Percentiles rank a stretch among this genome's conserved stretches.
Conservation (phyloP, 2,888 invertebrate genomes). For the Ochropleura plecta region DNA sequence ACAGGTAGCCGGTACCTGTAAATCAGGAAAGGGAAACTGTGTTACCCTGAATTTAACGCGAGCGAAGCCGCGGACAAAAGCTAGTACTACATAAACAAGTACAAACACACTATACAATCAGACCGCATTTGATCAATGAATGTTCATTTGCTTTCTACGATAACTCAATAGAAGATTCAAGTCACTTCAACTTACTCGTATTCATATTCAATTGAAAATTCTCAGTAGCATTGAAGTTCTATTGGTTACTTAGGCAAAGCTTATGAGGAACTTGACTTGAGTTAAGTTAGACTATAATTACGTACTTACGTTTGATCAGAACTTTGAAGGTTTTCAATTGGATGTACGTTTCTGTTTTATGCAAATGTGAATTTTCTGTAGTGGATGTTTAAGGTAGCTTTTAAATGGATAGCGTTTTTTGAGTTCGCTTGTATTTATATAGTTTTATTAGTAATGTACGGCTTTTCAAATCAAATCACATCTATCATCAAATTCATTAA, state of each 20-base stretch:
- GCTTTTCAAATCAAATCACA: too few species aligned
- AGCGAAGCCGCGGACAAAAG: too few species aligned
- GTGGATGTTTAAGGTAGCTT: not conserved
- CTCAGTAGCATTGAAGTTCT: constrained; percentile 11
- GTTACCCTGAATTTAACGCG: too few species aligned
- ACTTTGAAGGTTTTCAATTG: constrained; percentile 16
- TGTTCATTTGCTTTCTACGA: constrained; percentile 7
- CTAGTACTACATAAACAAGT: not conserved
- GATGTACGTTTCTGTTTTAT: constrained; percentile 8
- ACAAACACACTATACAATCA: constrained; percentile 6
- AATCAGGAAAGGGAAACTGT: too few species aligned
- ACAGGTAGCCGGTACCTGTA: too few species aligned
- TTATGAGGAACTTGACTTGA: constrained; percentile 40
- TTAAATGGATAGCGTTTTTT: not conserved
- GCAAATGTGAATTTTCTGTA: not conserved
- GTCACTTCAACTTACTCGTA: not conserved
- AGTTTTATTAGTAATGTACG: too few species aligned
- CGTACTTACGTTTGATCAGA: constrained; percentile 13
- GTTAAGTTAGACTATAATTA: constrained; percentile 22
- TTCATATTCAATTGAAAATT: constrained; percentile 26
- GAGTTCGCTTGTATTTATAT: not conserved
- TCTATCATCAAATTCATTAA: too few species aligned
- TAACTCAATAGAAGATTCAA: constrained; percentile 24
- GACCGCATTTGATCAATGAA: constrained; percentile 13
- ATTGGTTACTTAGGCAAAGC: constrained; percentile 33